Base-by-base conservation (phyloP, 1,140 invertebrate genomes). In the Bilobella aurantiaca region DNA sequence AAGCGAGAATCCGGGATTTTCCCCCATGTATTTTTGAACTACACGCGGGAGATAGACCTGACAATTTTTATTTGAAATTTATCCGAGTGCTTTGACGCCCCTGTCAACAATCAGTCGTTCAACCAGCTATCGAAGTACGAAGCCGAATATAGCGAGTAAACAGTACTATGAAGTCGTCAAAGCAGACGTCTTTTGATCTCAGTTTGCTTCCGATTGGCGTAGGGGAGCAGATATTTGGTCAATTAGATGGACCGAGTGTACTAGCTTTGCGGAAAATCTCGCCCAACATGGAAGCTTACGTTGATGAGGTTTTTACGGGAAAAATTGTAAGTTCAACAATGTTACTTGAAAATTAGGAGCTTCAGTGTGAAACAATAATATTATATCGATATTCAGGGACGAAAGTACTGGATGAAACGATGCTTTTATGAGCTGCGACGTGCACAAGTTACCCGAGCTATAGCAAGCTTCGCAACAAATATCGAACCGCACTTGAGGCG, bases 381-480 rank as follows among this genome's bases (percentile, higher is more conserved):
- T 5, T 53, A 18, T 42, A 42, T 18, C 18, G 34, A 12, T 42
- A 12, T 42, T 18, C 34, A 53, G 49, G 49, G 49, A 12, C 5
- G 8, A 18, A 8, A 23, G 21, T 53, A 16, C 23, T 53, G 49
- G 49, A 53, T 12, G 49, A 42, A 42, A 42, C 8, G n/a, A n/a
- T 42, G 37, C n/a, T 42, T 8, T 8, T 12, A 42, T 8, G 37
- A 42, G n/a, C 8, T 42, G 37, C 37, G 8, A 12, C n/a, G 37
- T 8, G n/a, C 37, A 42, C 8, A 12, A 12, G 37, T 42, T 12
- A n/a, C 8, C n/a, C 37, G 23, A 16, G 25, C 25, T 8, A 5
- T 53, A 16, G 49, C 49, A 53, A 53, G 49, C 49, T 53, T 16
- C 49, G n/a, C n/a, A n/a, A n/a, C n/a, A n/a, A n/a, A n/a, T n/a